phyloP scores from a whole-genome alignment of 2,113 vertebrate genomes.

The Eonycteris spelaea region DNA sequence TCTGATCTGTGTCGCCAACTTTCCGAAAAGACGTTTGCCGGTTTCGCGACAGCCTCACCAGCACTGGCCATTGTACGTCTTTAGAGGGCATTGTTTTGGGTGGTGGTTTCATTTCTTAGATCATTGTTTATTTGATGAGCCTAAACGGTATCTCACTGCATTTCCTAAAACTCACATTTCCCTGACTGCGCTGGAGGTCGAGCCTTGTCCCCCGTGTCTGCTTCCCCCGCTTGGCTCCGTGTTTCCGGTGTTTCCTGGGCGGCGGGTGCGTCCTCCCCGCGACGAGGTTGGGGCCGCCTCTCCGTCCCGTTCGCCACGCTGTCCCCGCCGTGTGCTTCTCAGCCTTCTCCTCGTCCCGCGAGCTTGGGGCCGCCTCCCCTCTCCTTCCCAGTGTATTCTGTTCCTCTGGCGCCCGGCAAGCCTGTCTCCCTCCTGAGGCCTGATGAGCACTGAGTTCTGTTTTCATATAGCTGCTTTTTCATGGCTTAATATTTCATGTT shows the following conservation, averaged over 20 bases:
- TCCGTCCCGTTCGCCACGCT: not conserved
- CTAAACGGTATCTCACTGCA: not conserved
- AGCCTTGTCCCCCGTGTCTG: not conserved
- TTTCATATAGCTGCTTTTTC: not conserved
- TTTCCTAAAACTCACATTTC: not conserved
- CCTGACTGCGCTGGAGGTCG: not conserved
- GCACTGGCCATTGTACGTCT: not conserved
- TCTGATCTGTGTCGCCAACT: not conserved
- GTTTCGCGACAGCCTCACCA: not conserved
- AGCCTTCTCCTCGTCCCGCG: not conserved
- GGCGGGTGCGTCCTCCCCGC: not conserved
- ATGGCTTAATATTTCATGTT: constrained; percentile 55
- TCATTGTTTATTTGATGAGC: not conserved
- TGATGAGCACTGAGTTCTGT: constrained; percentile 39
- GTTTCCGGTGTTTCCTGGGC: not conserved
- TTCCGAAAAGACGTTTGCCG: not conserved
- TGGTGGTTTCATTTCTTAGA: not conserved
- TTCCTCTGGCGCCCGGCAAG: not conserved
- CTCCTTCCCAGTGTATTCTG: not conserved
- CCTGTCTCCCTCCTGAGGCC: constrained; percentile 29
- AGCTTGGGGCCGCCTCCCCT: not conserved
- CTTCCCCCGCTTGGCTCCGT: not conserved
- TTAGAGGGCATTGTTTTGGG: not conserved
- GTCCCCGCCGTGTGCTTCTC: not conserved
- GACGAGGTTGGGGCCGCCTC: not conserved